Evolutionary conservation across 2,113 vertebrate genomes (phyloP), one percentile per base, ranked within the genome.

Genomic region (Prionailurus viverrinus): DNA sequence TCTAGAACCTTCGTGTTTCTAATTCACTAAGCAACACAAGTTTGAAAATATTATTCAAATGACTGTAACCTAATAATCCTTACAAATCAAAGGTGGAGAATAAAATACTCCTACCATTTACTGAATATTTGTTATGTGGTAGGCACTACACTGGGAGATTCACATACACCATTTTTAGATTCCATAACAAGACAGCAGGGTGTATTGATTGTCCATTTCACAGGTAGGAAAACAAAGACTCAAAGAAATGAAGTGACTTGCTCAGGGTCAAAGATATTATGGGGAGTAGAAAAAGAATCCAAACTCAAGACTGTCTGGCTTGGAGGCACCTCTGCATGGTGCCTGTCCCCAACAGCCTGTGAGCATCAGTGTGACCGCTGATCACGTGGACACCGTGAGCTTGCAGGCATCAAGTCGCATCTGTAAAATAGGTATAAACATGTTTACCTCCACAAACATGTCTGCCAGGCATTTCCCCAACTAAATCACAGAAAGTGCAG

Each of bases 21-120:
- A 81, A 80, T 73, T 86, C 86, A 66, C 48, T 89, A 2, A 58
- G 14, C 10, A 93, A 45, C 25, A 27, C 9, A 73, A 48, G 55
- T 80, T 73, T 76, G 21, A 94, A 96, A 97, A 85, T 66, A 96
- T 73, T 76, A 71, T 33, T 65, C 25, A 90, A 89, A 55, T 93
- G 12, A 66, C 63, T 73, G 14, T 76, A 80, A 53, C 9, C 27
- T 76, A 25, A 25, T 36, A 73, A 83, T 58, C 27, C 76, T 89
- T 71, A 39, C 69, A 93, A 91, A 65, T 45, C 86, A 89, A 76
- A 48, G 11, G 27, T 89, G 10, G 36, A 10, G 14, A 78, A 48
- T 33, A 94, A 94, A 92, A 81, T 55, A 36, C 21, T 55, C 11
- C 21, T 80, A 80, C 31, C 7, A 66, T 68, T 33, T 63, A 31